Evolutionary conservation across 2,113 vertebrate genomes (phyloP).

Genomic region (Scytalopus superciliaris): DNA sequence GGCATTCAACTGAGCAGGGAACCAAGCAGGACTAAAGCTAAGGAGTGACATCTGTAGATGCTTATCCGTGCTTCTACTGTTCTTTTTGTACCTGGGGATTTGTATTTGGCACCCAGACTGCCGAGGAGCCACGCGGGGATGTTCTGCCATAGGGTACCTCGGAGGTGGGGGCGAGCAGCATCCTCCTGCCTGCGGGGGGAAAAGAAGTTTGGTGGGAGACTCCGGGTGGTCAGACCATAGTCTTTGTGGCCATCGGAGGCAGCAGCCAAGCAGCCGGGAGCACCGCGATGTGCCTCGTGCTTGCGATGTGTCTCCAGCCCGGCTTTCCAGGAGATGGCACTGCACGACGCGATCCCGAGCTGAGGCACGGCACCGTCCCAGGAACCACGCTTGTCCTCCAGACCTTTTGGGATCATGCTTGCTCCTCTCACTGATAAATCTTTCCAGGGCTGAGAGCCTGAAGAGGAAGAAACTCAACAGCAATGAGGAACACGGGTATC

Average conservation of each 20-base stretch:
- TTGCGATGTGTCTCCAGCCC: background rate
- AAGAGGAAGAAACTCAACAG: background rate
- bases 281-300: too few species aligned
- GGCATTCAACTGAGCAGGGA: background rate
- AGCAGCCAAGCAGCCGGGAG: background rate
- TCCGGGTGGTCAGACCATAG: background rate
- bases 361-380: background rate
- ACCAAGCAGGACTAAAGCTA: background rate
- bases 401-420: background rate
- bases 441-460: background rate
- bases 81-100: background rate
- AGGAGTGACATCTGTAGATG: background rate
- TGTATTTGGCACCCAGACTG: background rate
- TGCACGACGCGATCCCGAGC: background rate
- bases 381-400: background rate
- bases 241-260: background rate
- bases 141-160: background rate
- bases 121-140: background rate
- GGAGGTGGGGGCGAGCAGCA: rapidly evolving
- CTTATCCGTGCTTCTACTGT: background rate
- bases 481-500: background rate
- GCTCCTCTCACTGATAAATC: background rate
- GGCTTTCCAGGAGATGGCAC: constrained; percentile 53
- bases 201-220: background rate
- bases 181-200: background rate